Evolutionary conservation across 1,140 invertebrate genomes (phyloP).

Genomic region (Pogonomyrmex californicus): DNA sequence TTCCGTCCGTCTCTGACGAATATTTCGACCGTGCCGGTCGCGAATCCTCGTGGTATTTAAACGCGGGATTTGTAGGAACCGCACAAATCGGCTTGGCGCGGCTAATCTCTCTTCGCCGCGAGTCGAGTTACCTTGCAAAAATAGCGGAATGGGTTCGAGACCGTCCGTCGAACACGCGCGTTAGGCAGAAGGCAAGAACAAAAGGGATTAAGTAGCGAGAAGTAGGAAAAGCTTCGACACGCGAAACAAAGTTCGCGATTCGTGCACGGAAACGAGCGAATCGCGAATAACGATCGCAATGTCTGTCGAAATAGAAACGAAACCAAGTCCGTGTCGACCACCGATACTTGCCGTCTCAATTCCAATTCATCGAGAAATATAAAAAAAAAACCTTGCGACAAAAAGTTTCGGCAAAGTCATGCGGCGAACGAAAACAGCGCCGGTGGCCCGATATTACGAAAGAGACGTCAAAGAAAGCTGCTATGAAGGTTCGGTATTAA

Average conservation of each 20-base stretch:
- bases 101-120: constrained; percentile 50
- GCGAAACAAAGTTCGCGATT: constrained; percentile 36
- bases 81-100: constrained; percentile 48
- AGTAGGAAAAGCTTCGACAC: background rate
- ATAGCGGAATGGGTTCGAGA: constrained; percentile 54
- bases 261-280: background rate
- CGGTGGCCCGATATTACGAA: background rate
- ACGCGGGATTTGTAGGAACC: constrained; percentile 50
- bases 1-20: constrained; percentile 23
- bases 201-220: constrained; percentile 37
- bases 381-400: background rate
- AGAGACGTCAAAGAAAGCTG: background rate
- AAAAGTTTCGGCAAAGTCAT: background rate
- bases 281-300: background rate
- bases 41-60: constrained; percentile 47
- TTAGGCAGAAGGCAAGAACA: constrained; percentile 20
- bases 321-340: background rate
- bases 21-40: constrained; percentile 22
- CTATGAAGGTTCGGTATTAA: constrained; percentile 30
- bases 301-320: background rate
- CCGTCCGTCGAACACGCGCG: constrained; percentile 23
- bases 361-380: constrained; percentile 21
- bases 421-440: background rate
- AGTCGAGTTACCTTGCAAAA: constrained; percentile 55
- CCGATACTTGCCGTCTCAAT: background rate